Evolutionary conservation across 35 echinoderm and acorn worm species (phyloP).

Genomic region (Apostichopus californicus): DNA sequence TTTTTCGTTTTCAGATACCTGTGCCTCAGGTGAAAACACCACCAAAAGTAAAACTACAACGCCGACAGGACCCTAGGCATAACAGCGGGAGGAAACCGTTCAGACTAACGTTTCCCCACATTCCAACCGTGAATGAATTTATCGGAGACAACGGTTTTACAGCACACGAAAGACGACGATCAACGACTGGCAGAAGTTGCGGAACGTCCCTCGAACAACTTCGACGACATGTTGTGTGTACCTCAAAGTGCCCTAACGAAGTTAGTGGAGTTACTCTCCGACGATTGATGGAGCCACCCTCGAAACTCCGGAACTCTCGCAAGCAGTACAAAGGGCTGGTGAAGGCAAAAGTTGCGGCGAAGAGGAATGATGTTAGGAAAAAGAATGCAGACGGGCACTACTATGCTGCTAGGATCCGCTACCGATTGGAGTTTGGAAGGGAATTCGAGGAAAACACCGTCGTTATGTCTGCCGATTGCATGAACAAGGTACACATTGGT

Average conservation of each 20-base stretch:
- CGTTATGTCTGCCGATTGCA: slow-evolving; percentile 42
- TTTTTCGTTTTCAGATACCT: background rate
- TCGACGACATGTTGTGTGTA: background rate
- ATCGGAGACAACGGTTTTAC: slow-evolving; percentile 9
- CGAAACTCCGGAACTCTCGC: background rate
- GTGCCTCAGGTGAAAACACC: background rate
- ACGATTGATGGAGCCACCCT: slow-evolving; percentile 32
- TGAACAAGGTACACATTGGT: slow-evolving; percentile 49
- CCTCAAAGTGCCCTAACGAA: background rate
- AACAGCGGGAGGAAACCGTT: slow-evolving; percentile 31
- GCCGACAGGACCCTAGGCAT: background rate
- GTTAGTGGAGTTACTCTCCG: background rate
- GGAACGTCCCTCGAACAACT: background rate
- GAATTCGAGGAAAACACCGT: slow-evolving; percentile 3
- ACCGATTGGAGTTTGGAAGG: slow-evolving; percentile 12
- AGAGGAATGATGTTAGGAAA: too few species aligned
- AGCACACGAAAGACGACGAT: background rate
- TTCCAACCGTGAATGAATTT: slow-evolving; percentile 18
- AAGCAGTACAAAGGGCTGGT: too few species aligned
- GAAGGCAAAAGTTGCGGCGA: too few species aligned
- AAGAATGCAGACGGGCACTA: background rate
- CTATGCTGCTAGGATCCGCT: slow-evolving; percentile 32
- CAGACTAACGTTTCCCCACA: background rate
- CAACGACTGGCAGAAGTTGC: slow-evolving; percentile 2
- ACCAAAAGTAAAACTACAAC: background rate